Evolutionary conservation across 1,140 invertebrate genomes (phyloP).

Genomic region (Piezodorus guildinii): DNA sequence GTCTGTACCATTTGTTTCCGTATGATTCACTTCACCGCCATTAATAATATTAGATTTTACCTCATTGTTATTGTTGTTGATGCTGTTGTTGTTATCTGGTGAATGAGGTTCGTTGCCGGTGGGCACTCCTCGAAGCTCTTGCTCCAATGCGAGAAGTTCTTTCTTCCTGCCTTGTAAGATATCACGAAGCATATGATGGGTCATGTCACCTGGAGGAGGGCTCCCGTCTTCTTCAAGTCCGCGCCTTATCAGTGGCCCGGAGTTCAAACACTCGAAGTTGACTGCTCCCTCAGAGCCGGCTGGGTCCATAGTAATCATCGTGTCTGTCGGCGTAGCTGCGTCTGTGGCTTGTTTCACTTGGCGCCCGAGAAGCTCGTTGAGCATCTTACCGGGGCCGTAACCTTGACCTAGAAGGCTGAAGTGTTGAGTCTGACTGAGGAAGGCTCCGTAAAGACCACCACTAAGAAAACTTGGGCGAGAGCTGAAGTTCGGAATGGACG

Average conservation of each 20-base stretch:
- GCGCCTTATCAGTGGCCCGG: slow-evolving; percentile 29
- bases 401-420: slow-evolving; percentile 65
- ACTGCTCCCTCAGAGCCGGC: slow-evolving; percentile 24
- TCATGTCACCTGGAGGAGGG: slow-evolving; percentile 35
- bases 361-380: slow-evolving; percentile 58
- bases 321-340: slow-evolving; percentile 47
- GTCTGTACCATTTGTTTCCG: slow-evolving; percentile 33
- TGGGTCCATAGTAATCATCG: slow-evolving; percentile 35
- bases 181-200: slow-evolving; percentile 69
- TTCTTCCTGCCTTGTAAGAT: slow-evolving; percentile 72
- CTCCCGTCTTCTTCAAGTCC: slow-evolving; percentile 30
- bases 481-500: slow-evolving; percentile 73
- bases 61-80: slow-evolving; percentile 37
- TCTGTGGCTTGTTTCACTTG: slow-evolving; percentile 57
- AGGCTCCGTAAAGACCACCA: slow-evolving; percentile 67
- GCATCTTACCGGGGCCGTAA: slow-evolving; percentile 63
- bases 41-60: slow-evolving; percentile 29
- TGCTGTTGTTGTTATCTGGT: slow-evolving; percentile 40
- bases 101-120: slow-evolving; percentile 33
- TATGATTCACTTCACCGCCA: slow-evolving; percentile 31
- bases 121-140: slow-evolving; percentile 40
- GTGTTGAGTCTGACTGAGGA: slow-evolving; percentile 57
- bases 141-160: slow-evolving; percentile 52
- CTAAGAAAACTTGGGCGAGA: slow-evolving; percentile 71
- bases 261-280: slow-evolving; percentile 30